These are phyloP conservation scores for Petrocephalus microphthalmus DNA, from an alignment of 2,113 vertebrate genomes.

Conservation along the genomic window DNA sequence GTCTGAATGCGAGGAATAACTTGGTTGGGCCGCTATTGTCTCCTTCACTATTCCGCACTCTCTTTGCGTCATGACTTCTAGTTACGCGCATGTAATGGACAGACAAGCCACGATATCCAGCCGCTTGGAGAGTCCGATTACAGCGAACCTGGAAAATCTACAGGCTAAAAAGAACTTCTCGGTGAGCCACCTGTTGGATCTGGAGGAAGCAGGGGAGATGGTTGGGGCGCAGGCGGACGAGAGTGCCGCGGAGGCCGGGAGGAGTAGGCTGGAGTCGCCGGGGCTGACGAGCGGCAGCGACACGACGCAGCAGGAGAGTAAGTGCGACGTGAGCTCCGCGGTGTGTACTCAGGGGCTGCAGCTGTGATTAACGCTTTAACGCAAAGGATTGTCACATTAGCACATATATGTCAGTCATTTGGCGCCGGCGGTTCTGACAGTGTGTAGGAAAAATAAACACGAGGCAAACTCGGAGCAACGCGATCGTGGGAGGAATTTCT, in stretches of 20 bases:
- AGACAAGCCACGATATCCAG: slow-evolving; percentile 74
- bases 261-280: slow-evolving; percentile 88
- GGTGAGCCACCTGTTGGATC: slow-evolving; percentile 96
- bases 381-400: slow-evolving; percentile 29
- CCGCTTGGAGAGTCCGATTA: slow-evolving; percentile 84
- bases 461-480: background rate
- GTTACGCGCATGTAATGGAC: slow-evolving; percentile 93
- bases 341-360: slow-evolving; percentile 23
- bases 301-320: slow-evolving; percentile 95
- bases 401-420: slow-evolving; percentile 22
- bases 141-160: slow-evolving; percentile 81
- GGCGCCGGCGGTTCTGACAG: slow-evolving; percentile 26
- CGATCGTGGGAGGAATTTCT: background rate
- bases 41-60: slow-evolving; percentile 26
- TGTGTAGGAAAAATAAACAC: slow-evolving; percentile 15
- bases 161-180: slow-evolving; percentile 99
- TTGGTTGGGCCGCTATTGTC: slow-evolving; percentile 24
- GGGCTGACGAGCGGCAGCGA: slow-evolving; percentile 96
- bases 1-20: slow-evolving; percentile 48
- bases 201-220: slow-evolving; percentile 93
- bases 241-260: slow-evolving; percentile 76
- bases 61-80: slow-evolving; percentile 81
- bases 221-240: slow-evolving; percentile 82
- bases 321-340: slow-evolving; percentile 55
- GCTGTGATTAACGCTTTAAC: slow-evolving; percentile 30